Conservation (phyloP, 2,797 vertebrate species). For the Crax fasciolata region DNA sequence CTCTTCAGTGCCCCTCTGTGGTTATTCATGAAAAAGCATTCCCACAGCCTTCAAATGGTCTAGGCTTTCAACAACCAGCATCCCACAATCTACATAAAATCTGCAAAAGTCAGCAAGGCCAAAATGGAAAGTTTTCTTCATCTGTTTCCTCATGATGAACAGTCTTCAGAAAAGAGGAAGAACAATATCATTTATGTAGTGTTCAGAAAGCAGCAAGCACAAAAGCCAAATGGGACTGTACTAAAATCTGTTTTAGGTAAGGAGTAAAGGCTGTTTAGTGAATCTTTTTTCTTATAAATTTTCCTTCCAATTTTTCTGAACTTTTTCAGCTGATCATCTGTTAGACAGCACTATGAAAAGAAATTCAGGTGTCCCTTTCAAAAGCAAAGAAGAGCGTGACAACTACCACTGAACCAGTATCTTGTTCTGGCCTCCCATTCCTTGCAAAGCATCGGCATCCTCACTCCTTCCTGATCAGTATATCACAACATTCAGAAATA, state of each 20-base stretch:
- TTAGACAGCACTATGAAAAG: not conserved
- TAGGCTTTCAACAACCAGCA: not conserved
- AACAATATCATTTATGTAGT: not conserved
- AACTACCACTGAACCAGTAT: not conserved
- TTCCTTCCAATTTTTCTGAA: not conserved
- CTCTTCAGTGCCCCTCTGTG: not conserved
- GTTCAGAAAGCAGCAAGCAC: not conserved
- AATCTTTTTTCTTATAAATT: not conserved
- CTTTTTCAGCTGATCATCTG: not conserved
- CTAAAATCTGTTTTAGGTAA: not conserved
- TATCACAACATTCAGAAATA: fast-evolving
- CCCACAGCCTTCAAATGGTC: not conserved
- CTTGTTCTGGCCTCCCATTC: not conserved
- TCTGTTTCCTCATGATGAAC: not conserved
- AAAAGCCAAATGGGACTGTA: not conserved
- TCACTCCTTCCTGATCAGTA: not conserved
- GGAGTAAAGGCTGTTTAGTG: not conserved
- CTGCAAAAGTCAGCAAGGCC: not conserved
- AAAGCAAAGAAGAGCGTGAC: not conserved
- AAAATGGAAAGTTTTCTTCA: not conserved
- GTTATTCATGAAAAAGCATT: not conserved
- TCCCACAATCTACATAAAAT: not conserved
- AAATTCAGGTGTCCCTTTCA: not conserved
- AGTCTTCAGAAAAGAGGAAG: not conserved
- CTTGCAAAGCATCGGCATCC: not conserved